Conservation (phyloP, 2,113 vertebrate species). For the Hypomesus transpacificus region DNA sequence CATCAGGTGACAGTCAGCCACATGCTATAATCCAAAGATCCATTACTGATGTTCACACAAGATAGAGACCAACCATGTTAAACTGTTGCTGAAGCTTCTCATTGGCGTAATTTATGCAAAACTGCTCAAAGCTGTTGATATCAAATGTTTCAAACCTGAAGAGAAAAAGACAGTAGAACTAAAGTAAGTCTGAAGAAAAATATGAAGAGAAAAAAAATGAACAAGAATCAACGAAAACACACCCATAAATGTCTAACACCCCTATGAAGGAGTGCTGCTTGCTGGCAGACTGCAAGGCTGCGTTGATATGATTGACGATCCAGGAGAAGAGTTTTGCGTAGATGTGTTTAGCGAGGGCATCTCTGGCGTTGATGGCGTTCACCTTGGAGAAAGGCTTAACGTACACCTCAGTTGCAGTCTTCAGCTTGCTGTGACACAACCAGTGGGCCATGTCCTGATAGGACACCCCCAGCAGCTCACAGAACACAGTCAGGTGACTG, state of each 20-base stretch:
- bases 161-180: slow-evolving; percentile 31
- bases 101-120: slow-evolving; percentile 99
- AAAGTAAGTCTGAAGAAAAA: not conserved
- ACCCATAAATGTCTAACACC: slow-evolving; percentile 97
- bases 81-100: slow-evolving; percentile 99
- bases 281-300: slow-evolving; percentile 77
- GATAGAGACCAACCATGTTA: slow-evolving; percentile 82
- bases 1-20: not conserved
- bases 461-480: slow-evolving; percentile 88
- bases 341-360: slow-evolving; percentile 92
- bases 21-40: not conserved
- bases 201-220: not conserved
- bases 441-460: slow-evolving; percentile 91
- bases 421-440: slow-evolving; percentile 91
- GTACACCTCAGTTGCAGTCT: slow-evolving; percentile 86
- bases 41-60: not conserved
- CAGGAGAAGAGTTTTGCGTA: slow-evolving; percentile 90
- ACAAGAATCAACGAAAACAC: slow-evolving; percentile 32
- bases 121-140: slow-evolving; percentile 98
- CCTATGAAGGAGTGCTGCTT: slow-evolving; percentile 94
- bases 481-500: slow-evolving; percentile 83
- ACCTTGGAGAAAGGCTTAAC: slow-evolving; percentile 85
- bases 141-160: slow-evolving; percentile 96
- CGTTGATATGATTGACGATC: slow-evolving; percentile 89
- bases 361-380: slow-evolving; percentile 83